Evolutionary conservation across 2,797 vertebrate genomes (phyloP), one percentile per base, ranked within the genome.

Genomic region (Neoniphon sammara): DNA sequence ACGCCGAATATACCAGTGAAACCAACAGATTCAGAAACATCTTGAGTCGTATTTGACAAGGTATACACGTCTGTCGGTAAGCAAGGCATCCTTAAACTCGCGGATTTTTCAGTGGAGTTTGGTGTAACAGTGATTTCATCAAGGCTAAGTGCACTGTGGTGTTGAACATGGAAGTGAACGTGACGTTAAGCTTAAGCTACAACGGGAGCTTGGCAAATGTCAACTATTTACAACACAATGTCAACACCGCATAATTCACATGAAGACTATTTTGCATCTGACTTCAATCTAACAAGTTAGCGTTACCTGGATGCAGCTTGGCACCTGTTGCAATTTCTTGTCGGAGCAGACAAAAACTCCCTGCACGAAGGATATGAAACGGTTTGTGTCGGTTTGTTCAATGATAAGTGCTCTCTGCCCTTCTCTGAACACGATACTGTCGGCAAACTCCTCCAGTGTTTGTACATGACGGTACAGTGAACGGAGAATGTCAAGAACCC

Each of bases 241-340:
- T 9, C 20, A 54, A 15, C n/a, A 46, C 10, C 25, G 5, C 23
- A 25, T 7, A 15, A 20, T 54, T 54, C 5, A 25, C 52, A 14
- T 11, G 7, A 11, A 5, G 11, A 11, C 21, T 50, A 2, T 4
- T 46, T 46, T 46, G 4, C 17, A 39, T 39, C 36, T 34, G 8
- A 15, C 2, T 25, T 6, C 1, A 3, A 34, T 34, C 31, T 8
- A 34, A 34, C 2, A 31, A 1, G 0, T 73, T 78, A 95, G 94
- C 90, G 0, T 73, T 78, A 95, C 94, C 90, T 94, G 91, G 18
- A 62, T 86, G 64, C 82, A 83, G 83, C 91, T 93, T 2, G 91
- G 91, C 7, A 83, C 73, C 18, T 93, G 88, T n/a, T 86, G 85
- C 1, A 93, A 70, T 1, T 84, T 78, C 75, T 86, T 88, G 75